Evolutionary conservation across 2,888 invertebrate genomes (phyloP).

Genomic region (Orthosia cruda): DNA sequence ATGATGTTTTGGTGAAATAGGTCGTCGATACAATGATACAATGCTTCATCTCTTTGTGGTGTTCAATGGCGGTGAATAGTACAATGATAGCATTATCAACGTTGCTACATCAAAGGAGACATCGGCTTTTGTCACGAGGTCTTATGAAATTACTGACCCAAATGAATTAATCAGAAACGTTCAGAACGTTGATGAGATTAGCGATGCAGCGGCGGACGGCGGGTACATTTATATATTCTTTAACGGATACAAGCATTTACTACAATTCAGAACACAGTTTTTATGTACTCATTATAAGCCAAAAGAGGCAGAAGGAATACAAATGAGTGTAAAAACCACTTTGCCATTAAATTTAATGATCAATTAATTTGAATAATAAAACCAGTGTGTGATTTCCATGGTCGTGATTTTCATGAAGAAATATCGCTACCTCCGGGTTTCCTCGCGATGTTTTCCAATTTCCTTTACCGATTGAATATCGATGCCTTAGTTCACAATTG

Average conservation of each 20-base stretch:
- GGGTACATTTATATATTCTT: slow-evolving; percentile 15
- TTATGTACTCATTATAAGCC: not conserved
- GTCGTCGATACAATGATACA: too few relatives aligned
- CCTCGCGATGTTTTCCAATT: slow-evolving; percentile 17
- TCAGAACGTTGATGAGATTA: slow-evolving; percentile 51
- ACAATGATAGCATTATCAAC: slow-evolving; percentile 57
- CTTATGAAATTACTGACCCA: slow-evolving; percentile 56
- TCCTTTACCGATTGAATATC: slow-evolving; percentile 15
- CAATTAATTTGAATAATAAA: not conserved
- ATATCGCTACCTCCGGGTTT: not conserved
- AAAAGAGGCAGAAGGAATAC: not conserved
- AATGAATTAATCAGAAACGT: slow-evolving; percentile 60
- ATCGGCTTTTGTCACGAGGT: slow-evolving; percentile 52
- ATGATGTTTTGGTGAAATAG: too few relatives aligned
- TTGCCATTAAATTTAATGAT: too few relatives aligned
- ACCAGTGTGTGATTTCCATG: not conserved
- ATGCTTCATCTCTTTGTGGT: slow-evolving; percentile 16
- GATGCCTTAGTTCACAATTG: too few relatives aligned
- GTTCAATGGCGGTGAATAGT: slow-evolving; percentile 46
- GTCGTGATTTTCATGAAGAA: not conserved
- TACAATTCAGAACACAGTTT: not conserved
- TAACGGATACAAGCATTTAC: slow-evolving; percentile 10
- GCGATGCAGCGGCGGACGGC: slow-evolving; percentile 13
- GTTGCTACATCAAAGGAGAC: slow-evolving; percentile 46
- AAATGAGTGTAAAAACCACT: slow-evolving; percentile 1